A percentile compares a stretch with the other conserved stretches of the same genome.
These are phyloP conservation scores for Temnopleurus reevesii DNA, from an alignment of 53 echinoderm and acorn worm species.

Conservation along the genomic window DNA sequence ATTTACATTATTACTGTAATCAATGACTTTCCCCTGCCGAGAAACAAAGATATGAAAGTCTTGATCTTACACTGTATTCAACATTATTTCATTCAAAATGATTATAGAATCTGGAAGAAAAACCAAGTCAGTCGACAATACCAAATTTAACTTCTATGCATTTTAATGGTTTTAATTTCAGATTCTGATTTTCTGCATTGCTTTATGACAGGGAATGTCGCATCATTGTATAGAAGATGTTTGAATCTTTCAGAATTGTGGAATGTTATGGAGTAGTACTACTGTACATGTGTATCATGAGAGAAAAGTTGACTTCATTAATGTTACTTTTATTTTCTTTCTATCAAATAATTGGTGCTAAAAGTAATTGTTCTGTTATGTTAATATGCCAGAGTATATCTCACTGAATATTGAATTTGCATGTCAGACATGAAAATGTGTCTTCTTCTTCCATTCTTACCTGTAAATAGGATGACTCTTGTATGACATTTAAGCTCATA, in stretches of 20 bases:
- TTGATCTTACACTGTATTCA: no score
- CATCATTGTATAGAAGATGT: no score
- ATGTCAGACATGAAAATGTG: not conserved
- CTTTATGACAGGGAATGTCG: no score
- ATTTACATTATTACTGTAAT: no score
- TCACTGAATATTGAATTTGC: not conserved
- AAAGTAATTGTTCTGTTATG: not conserved
- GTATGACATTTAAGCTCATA: not conserved
- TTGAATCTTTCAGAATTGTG: not conserved
- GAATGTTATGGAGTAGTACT: not conserved
- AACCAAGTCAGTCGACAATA: no score
- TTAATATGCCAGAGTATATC: not conserved
- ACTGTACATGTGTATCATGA: not conserved
- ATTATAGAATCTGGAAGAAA: no score
- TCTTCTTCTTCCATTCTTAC: conserved; percentile 20
- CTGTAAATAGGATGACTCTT: not conserved
- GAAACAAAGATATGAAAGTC: no score
- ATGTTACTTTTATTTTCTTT: not conserved
- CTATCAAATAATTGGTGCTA: conserved; percentile 22
- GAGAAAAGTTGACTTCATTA: not conserved
- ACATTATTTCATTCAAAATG: no score
- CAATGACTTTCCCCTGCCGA: no score
- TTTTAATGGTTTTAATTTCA: no score
- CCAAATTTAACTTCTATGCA: no score
- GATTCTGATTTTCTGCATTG: no score